These are phyloP conservation scores for Onthophagus taurus DNA, from an alignment of 1,140 invertebrate genomes.

Conservation along the genomic window DNA sequence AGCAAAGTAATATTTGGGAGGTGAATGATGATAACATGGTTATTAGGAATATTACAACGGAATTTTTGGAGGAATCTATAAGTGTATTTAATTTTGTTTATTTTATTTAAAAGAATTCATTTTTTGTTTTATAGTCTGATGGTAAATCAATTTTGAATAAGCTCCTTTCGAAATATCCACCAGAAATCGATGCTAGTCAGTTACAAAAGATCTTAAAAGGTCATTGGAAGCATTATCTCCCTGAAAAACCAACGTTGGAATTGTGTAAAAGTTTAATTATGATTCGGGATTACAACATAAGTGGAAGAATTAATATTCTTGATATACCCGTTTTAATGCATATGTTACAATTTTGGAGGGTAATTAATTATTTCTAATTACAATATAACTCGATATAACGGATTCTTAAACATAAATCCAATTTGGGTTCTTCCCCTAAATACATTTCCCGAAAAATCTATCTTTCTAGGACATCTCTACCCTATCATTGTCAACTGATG, in stretches of 20 bases:
- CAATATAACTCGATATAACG: background rate
- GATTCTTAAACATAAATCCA: too few relatives aligned
- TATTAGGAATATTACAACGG: constrained; percentile 51
- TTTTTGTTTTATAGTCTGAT: constrained; percentile 37
- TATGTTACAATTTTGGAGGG: constrained; percentile 58
- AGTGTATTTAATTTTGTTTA: background rate
- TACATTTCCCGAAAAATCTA: too few relatives aligned
- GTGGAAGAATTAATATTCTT: constrained; percentile 47
- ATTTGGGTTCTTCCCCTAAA: too few relatives aligned
- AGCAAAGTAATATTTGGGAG: constrained; percentile 67
- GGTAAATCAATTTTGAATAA: constrained; percentile 42
- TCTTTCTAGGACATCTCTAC: too few relatives aligned
- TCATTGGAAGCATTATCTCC: constrained; percentile 45
- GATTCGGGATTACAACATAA: constrained; percentile 56
- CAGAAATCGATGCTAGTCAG: constrained; percentile 52
- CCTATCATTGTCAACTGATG: too few relatives aligned
- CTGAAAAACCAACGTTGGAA: constrained; percentile 47
- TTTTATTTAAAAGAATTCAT: background rate
- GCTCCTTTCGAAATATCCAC: constrained; percentile 48
- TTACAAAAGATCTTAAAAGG: constrained; percentile 51
- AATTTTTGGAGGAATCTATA: constrained; percentile 46
- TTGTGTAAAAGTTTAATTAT: constrained; percentile 58
- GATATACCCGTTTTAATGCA: constrained; percentile 53
- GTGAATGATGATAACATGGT: constrained; percentile 69
- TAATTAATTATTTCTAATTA: constrained; percentile 27